Evolutionary conservation across 2,888 invertebrate species (phyloP).

Genomic region (Oxytorus armatus): DNA sequence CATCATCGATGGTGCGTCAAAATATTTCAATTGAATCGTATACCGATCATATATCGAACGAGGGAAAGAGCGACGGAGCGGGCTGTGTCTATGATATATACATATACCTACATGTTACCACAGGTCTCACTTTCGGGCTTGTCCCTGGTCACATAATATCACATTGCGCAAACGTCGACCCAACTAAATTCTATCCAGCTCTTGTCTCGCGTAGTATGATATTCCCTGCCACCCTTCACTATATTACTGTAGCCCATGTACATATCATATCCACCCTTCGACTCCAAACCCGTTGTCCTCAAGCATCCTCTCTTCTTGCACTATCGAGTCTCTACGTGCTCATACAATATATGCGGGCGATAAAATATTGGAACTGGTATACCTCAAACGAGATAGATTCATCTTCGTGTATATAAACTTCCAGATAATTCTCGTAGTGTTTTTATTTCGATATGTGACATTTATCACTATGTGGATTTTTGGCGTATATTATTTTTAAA

Average conservation of each 20-base stretch:
- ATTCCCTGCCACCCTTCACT: conserved; percentile 37
- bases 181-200: conserved; percentile 56
- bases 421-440: neutral
- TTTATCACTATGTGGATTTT: neutral
- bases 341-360: neutral
- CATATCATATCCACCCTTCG: conserved; percentile 41
- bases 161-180: conserved; percentile 65
- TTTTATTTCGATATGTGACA: neutral
- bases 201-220: conserved; percentile 24
- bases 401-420: neutral
- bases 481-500: too few species aligned
- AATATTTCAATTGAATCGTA: conserved; percentile 70
- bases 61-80: conserved; percentile 24
- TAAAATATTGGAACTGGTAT: neutral
- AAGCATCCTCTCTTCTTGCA: neutral
- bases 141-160: conserved; percentile 51
- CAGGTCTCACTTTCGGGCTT: conserved; percentile 32
- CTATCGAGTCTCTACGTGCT: conserved; percentile 1
- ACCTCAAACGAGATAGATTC: neutral
- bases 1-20: conserved; percentile 65
- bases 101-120: conserved; percentile 17
- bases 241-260: conserved; percentile 17
- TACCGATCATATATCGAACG: conserved; percentile 39
- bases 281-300: conserved; percentile 18
- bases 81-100: conserved; percentile 1